These are phyloP conservation scores for Pseudobourletiella spinata DNA, from an alignment of 1,140 invertebrate genomes.

Conservation along the genomic window DNA sequence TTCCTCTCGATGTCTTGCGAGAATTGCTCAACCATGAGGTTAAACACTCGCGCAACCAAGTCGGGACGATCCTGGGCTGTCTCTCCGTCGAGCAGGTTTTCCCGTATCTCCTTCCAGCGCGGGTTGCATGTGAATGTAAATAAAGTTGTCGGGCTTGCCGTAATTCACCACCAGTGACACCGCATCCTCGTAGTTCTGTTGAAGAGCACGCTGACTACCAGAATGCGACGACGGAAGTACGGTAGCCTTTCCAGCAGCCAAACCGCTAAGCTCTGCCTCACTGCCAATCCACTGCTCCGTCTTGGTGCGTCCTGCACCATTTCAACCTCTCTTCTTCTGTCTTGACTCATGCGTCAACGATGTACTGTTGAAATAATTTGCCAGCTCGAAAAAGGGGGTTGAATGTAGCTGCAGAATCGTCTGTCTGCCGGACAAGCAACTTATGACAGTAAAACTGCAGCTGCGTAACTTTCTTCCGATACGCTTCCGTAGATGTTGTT, in stretches of 20 bases:
- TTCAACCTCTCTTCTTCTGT: constrained; percentile 43
- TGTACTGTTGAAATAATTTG: constrained; percentile 41
- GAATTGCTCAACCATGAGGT: not conserved
- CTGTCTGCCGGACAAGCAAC: constrained; percentile 8
- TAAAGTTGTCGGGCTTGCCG: not conserved
- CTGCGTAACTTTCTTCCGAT: too few relatives aligned
- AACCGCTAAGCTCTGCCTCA: not conserved
- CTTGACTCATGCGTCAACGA: constrained; percentile 47
- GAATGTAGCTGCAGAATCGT: too few relatives aligned
- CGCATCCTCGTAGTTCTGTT: not conserved
- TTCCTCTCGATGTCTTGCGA: not conserved
- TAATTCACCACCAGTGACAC: not conserved
- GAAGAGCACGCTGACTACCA: constrained; percentile 29
- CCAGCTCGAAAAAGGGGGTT: constrained; percentile 33
- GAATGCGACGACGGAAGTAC: constrained; percentile 30
- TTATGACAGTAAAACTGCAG: constrained; percentile 16
- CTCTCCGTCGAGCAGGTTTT: not conserved
- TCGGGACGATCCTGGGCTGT: not conserved
- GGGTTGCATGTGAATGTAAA: not conserved
- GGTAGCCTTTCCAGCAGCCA: constrained; percentile 6
- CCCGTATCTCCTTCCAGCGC: not conserved
- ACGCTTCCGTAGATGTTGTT: too few relatives aligned
- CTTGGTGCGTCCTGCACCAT: constrained; percentile 44
- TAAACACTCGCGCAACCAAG: not conserved
- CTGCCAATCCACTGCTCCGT: constrained; percentile 39